Evolutionary conservation across 2,113 vertebrate genomes (phyloP).

Genomic region (Cervus canadensis): DNA sequence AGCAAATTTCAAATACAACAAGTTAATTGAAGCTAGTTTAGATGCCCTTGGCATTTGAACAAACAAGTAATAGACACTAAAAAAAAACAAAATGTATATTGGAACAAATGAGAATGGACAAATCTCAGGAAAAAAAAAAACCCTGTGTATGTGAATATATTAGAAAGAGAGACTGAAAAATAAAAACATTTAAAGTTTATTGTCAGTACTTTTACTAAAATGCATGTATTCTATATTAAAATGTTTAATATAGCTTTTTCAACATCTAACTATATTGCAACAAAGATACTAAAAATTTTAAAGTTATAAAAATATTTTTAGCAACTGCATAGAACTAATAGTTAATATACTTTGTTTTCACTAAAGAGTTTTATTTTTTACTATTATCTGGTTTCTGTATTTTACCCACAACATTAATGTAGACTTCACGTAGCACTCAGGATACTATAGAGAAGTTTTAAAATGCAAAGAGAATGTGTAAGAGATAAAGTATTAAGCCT

Average conservation of each 20-base stretch:
- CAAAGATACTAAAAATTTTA: not conserved
- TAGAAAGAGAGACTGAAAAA: not conserved
- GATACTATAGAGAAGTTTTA: not conserved
- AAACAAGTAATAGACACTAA: not conserved
- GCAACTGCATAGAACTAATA: not conserved
- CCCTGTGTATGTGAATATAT: not conserved
- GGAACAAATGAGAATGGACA: not conserved
- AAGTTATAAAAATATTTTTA: constrained; percentile 11
- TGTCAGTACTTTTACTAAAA: constrained; percentile 18
- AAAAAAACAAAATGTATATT: not conserved
- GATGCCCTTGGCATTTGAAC: not conserved
- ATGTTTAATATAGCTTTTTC: not conserved
- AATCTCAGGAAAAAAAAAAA: not conserved
- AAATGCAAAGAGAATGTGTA: not conserved
- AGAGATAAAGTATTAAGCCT: not conserved
- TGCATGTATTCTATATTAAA: not conserved
- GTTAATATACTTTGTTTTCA: constrained; percentile 26
- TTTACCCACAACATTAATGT: not conserved
- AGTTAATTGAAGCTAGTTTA: not conserved
- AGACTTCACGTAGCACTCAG: constrained; percentile 9
- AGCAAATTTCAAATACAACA: not conserved
- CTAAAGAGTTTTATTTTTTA: not conserved
- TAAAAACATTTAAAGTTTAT: not conserved
- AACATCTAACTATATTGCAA: not conserved
- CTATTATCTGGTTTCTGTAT: not conserved